Conservation (phyloP, 1,140 invertebrate species). For the Armadillidium nasatum region DNA sequence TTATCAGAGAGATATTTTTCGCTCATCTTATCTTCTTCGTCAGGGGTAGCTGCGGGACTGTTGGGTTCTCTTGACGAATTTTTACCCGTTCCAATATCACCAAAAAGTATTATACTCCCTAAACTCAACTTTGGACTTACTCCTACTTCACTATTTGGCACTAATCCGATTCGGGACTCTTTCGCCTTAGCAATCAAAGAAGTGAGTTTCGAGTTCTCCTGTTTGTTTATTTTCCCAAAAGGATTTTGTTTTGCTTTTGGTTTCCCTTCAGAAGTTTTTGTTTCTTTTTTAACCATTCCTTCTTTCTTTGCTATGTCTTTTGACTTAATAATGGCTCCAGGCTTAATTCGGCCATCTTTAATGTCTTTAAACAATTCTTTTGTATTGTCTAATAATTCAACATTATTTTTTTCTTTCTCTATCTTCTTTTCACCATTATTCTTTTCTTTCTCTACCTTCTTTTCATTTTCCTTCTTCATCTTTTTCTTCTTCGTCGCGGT, state of each 20-base stretch:
- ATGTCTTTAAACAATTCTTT: conserved; percentile 44
- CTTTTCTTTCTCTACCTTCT: conserved; percentile 8
- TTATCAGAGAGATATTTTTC: conserved; percentile 30
- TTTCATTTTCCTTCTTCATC: conserved; percentile 33
- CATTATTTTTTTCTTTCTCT: conserved; percentile 36
- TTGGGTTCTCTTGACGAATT: conserved; percentile 38
- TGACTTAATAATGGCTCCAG: conserved; percentile 43
- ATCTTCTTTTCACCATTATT: conserved; percentile 45
- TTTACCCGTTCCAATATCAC: conserved; percentile 42
- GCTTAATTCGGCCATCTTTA: conserved; percentile 43
- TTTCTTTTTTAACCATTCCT: conserved; percentile 42
- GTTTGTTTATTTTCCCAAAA: conserved; percentile 43
- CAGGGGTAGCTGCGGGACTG: conserved; percentile 14
- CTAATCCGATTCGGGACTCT: conserved; percentile 41
- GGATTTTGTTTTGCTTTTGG: conserved; percentile 40
- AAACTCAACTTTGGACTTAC: conserved; percentile 42
- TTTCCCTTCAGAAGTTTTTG: conserved; percentile 40
- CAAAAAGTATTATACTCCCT: conserved; percentile 41
- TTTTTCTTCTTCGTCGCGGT: conserved; percentile 36
- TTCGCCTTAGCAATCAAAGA: conserved; percentile 44
- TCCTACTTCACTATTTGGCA: conserved; percentile 41
- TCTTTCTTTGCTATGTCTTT: conserved; percentile 44
- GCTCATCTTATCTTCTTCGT: conserved; percentile 41
- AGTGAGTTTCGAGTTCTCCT: conserved; percentile 41
- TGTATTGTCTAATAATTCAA: conserved; percentile 36